Conservation (phyloP, 1,140 invertebrate species). For the Drosophila ficusphila region DNA sequence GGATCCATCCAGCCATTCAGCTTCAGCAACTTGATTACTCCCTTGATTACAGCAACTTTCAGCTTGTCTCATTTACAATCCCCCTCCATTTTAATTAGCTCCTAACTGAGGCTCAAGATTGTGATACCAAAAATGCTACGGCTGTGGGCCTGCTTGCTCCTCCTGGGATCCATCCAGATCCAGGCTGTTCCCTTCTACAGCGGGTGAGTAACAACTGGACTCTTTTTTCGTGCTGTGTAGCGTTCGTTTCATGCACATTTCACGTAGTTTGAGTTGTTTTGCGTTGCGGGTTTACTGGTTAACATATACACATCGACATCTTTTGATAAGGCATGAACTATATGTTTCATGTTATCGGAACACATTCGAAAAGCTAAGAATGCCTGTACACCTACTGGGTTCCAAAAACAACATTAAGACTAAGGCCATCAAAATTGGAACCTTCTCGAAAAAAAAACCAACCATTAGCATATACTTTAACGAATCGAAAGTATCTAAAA, state of each 20-base stretch:
- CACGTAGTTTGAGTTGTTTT: conserved; percentile 27
- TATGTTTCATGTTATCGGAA: conserved; percentile 17
- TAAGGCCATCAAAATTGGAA: not conserved
- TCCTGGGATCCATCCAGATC: conserved; percentile 47
- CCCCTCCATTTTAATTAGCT: conserved; percentile 8
- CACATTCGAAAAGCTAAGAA: not conserved
- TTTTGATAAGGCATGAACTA: conserved; percentile 43
- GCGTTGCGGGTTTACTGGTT: conserved; percentile 1
- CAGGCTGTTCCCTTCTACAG: conserved; percentile 64
- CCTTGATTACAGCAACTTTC: conserved; percentile 48
- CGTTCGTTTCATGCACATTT: conserved; percentile 69
- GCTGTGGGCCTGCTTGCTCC: conserved; percentile 64
- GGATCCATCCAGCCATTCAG: conserved; percentile 38
- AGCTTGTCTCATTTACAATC: conserved; percentile 33
- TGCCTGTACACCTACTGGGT: not conserved
- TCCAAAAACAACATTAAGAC: not conserved
- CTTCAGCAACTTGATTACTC: not conserved
- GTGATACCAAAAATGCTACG: conserved; percentile 44
- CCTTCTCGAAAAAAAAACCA: not conserved
- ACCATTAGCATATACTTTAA: not conserved
- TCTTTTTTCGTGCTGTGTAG: conserved; percentile 37
- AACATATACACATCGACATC: conserved; percentile 34
- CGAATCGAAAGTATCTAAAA: not conserved
- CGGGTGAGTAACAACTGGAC: conserved; percentile 53
- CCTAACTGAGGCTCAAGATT: conserved; percentile 40